phyloP scores from a whole-genome alignment of 2,888 invertebrate genomes.

The Drosophila mulleri region DNA sequence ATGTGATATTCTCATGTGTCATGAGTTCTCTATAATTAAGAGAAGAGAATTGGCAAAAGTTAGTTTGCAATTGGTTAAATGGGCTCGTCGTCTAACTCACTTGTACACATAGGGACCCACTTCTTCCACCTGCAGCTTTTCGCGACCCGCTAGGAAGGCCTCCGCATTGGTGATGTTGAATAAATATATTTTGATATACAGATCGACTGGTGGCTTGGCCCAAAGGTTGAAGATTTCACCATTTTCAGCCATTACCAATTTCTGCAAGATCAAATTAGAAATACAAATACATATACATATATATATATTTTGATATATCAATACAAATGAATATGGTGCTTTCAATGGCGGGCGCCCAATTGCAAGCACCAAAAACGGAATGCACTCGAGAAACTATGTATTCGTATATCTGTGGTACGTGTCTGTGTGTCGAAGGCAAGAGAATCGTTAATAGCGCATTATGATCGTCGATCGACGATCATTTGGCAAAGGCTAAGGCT shows the following conservation, averaged over 20 bases:
- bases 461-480: constrained; percentile 23
- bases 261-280: constrained; percentile 86
- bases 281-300: background rate
- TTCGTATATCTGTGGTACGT: constrained; percentile 19
- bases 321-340: constrained; percentile 11
- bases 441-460: constrained; percentile 24
- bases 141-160: constrained; percentile 90
- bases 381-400: constrained; percentile 21
- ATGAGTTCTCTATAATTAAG: constrained; percentile 88
- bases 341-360: constrained; percentile 37
- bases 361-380: constrained; percentile 40
- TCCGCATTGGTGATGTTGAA: constrained; percentile 94
- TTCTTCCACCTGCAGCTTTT: constrained; percentile 90
- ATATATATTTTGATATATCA: background rate
- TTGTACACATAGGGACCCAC: constrained; percentile 95
- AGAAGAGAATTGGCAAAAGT: background rate
- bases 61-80: background rate
- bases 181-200: constrained; percentile 91
- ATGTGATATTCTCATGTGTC: constrained; percentile 89
- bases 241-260: constrained; percentile 89
- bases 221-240: constrained; percentile 94
- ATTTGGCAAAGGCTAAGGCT: constrained; percentile 56
- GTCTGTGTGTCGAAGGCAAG: constrained; percentile 44
- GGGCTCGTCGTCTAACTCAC: constrained; percentile 86
- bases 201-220: constrained; percentile 91